Evolutionary conservation across 53 echinoderm and acorn worm species (phyloP).

Genomic region (Holothuria scabra): DNA sequence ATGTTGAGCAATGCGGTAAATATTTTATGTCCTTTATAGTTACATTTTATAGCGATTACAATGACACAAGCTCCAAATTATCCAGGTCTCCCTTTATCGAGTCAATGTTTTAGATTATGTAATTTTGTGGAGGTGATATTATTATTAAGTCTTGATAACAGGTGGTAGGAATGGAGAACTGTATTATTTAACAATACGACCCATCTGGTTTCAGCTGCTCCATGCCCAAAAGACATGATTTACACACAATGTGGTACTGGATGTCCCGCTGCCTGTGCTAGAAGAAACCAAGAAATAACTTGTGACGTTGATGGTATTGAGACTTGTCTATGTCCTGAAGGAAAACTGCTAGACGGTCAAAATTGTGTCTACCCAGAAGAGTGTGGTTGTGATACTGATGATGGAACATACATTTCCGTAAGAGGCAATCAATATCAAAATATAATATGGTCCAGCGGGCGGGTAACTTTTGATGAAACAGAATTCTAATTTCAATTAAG

Average conservation of each 20-base stretch:
- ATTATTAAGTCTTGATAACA: too few species aligned
- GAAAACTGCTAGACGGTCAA: conserved; percentile 61
- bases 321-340: conserved; percentile 69
- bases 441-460: too few species aligned
- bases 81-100: too few species aligned
- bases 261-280: conserved; percentile 65
- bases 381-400: conserved; percentile 70
- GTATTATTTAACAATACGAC: too few species aligned
- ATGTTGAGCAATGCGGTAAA: neutral
- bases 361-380: conserved; percentile 57
- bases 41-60: too few species aligned
- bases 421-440: too few species aligned
- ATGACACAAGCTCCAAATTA: too few species aligned
- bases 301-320: conserved; percentile 37
- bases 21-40: neutral
- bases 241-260: conserved; percentile 68
- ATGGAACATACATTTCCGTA: conserved; percentile 60
- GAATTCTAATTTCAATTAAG: too few species aligned
- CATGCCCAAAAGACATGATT: conserved; percentile 59
- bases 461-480: too few species aligned
- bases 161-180: too few species aligned
- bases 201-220: conserved; percentile 27
- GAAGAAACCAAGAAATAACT: neutral
- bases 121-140: too few species aligned
- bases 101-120: too few species aligned